These are phyloP conservation scores for Drosophila diplacantha DNA, from an alignment of 2,888 invertebrate species.

Conservation along the genomic window DNA sequence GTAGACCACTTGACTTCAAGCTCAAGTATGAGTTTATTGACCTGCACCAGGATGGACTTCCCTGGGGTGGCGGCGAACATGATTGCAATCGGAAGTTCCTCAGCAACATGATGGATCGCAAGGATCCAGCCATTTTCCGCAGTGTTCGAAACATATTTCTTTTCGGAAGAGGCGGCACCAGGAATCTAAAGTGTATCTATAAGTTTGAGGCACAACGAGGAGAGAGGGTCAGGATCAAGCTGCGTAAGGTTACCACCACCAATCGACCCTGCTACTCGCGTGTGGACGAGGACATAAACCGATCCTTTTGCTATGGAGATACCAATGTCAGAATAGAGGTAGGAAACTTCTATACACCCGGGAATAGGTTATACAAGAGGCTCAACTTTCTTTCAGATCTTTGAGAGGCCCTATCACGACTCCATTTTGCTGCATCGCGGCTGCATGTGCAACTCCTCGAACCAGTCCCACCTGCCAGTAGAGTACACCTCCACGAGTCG, in stretches of 20 bases:
- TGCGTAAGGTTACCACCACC: constrained; percentile 85
- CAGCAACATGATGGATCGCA: constrained; percentile 80
- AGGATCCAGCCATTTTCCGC: constrained; percentile 85
- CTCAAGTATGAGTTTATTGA: constrained; percentile 93
- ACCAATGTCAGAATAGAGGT: constrained; percentile 83
- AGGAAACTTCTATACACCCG: background rate
- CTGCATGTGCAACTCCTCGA: constrained; percentile 86
- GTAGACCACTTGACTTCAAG: constrained; percentile 89
- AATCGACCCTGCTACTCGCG: constrained; percentile 78
- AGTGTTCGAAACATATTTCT: constrained; percentile 90
- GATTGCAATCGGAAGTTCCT: constrained; percentile 87
- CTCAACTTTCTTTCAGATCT: constrained; percentile 78
- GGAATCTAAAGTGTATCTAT: constrained; percentile 91
- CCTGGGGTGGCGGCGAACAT: constrained; percentile 83
- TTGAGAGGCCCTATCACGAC: constrained; percentile 86
- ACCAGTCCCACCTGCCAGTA: constrained; percentile 81
- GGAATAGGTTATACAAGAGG: background rate
- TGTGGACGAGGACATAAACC: constrained; percentile 82
- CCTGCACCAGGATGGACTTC: constrained; percentile 89
- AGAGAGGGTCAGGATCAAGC: constrained; percentile 86
- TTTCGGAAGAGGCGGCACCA: constrained; percentile 90
- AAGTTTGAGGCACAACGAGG: constrained; percentile 91
- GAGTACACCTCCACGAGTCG: constrained; percentile 87
- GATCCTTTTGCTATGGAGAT: constrained; percentile 85
- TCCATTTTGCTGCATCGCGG: constrained; percentile 86